Base-by-base conservation (phyloP, 1,140 invertebrate genomes). In the Bombus polaris region DNA sequence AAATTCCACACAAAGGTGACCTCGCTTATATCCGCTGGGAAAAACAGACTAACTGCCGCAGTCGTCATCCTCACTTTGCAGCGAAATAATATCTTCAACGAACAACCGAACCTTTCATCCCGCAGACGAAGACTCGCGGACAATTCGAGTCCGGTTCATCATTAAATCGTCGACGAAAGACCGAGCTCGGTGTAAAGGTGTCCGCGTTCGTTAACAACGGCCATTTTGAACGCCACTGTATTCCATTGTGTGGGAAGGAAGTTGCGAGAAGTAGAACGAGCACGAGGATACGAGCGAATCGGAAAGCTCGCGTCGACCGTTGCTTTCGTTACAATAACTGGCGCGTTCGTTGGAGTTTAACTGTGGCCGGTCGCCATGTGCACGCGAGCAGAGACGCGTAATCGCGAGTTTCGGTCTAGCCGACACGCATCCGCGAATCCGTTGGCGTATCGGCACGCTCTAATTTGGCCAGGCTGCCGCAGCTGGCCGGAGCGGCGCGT, bases 391-490 rank as follows among this genome's bases (percentile, higher is more conserved):
- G 72, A 83, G 88, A 86, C 88, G 88, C 89, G 90, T 92, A 86
- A 92, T 92, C 88, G 82, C 87, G 91, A 88, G 25, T 75, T 88
- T 90, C 65, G 59, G 66, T 68, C 57, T 82, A 39, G 62, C 44
- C 85, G 65, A 62, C 78, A 83, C 75, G 83, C 79, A n/a, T 81
- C 68, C 68, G 22, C 66, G 13, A 53, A 3, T 37, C 8, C 66
- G 47, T 35, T 25, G 44, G 78, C 70, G 83, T 87, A 76, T 88
- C 83, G 65, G 83, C 65, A 72, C 88, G 84, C 80, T 91, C 91
- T 91, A 91, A 93, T 93, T 93, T 91, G 91, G 86, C 88, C 90
- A 83, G 84, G 85, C 28, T 77, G 75, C 13, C 88, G 92, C 91
- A 92, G 88, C 91, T 90, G 85, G 91, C 25, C 35, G 2, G 81